phyloP scores from a whole-genome alignment of 1,140 invertebrate species.

The Phthorimaea operculella region DNA sequence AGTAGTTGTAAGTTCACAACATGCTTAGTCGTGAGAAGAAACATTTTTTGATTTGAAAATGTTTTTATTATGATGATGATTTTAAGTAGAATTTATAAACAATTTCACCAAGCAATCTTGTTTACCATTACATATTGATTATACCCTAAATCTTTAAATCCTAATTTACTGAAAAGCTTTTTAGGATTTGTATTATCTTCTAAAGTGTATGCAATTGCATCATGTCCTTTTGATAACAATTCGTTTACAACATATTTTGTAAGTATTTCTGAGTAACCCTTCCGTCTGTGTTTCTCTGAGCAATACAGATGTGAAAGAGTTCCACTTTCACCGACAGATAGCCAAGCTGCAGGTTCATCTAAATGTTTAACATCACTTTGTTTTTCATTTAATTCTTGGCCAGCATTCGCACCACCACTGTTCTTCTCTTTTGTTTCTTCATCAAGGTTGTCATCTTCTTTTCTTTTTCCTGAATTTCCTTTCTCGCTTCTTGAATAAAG shows the following conservation, averaged over 20 bases:
- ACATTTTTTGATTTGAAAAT: no score
- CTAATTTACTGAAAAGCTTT: constrained; percentile 26
- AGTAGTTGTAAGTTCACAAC: no score
- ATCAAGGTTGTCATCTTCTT: no score
- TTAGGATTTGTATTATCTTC: constrained; percentile 23
- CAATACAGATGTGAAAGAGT: constrained; percentile 29
- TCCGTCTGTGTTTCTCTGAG: constrained; percentile 23
- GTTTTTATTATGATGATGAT: no score
- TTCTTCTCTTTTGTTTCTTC: no score
- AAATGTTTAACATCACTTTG: background rate
- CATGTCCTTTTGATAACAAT: constrained; percentile 20
- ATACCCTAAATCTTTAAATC: constrained; percentile 21
- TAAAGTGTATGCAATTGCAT: constrained; percentile 24
- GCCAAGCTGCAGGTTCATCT: constrained; percentile 25
- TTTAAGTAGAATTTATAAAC: no score
- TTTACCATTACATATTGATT: constrained; percentile 19
- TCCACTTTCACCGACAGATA: constrained; percentile 18
- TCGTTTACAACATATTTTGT: constrained; percentile 28
- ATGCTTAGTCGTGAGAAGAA: no score
- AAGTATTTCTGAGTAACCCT: constrained; percentile 32
- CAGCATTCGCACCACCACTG: no score
- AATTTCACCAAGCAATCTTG: background rate
- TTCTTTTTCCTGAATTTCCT: no score
- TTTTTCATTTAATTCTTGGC: no score
- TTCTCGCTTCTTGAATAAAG: constrained; percentile 15